Evolutionary conservation across 2,113 vertebrate species (phyloP).

Genomic region (Struthio camelus): DNA sequence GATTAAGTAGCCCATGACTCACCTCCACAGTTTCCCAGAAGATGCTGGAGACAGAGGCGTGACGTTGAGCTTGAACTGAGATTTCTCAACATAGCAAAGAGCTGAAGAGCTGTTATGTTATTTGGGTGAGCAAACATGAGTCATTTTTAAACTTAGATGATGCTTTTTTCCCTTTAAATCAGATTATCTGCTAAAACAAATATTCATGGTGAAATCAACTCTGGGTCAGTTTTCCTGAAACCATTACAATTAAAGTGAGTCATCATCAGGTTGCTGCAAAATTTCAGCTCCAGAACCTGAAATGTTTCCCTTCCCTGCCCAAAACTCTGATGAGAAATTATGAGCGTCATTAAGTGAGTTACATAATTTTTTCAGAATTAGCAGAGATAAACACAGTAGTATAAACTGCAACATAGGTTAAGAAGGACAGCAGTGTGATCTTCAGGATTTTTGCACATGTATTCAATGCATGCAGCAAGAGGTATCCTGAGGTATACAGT

Average conservation of each 20-base stretch:
- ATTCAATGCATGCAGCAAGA: not conserved
- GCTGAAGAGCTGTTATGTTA: not conserved
- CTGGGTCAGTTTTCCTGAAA: not conserved
- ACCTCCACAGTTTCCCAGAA: not conserved
- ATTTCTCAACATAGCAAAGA: not conserved
- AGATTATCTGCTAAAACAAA: not conserved
- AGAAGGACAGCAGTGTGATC: not conserved
- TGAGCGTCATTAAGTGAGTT: not conserved
- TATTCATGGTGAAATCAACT: not conserved
- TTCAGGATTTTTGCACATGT: not conserved
- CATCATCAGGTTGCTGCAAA: constrained; percentile 68
- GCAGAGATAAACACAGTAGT: not conserved
- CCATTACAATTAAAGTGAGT: not conserved
- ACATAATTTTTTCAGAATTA: not conserved
- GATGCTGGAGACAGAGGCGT: not conserved
- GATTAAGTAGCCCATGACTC: not conserved
- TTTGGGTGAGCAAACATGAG: not conserved
- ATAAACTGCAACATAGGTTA: not conserved
- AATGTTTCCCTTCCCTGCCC: constrained; percentile 15
- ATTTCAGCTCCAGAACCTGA: constrained; percentile 62
- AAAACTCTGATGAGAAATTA: constrained; percentile 69
- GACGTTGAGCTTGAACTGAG: not conserved
- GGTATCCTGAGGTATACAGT: not conserved
- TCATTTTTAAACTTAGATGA: not conserved
- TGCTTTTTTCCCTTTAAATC: not conserved